Evolutionary conservation across 2,888 invertebrate genomes (phyloP).

Genomic region (Argynnis bischoffii): DNA sequence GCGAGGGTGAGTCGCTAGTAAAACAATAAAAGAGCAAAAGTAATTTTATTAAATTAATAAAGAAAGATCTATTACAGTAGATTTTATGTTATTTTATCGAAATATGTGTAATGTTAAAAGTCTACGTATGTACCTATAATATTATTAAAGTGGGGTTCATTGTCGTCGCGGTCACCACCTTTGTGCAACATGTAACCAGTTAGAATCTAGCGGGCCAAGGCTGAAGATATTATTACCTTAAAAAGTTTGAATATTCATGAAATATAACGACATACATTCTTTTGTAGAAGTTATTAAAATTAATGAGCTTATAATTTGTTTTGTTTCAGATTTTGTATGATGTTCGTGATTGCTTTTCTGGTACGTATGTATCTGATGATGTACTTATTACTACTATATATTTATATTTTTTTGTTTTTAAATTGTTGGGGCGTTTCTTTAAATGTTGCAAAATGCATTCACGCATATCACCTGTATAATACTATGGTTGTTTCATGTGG

Average conservation of each 20-base stretch:
- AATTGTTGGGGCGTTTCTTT: too few species aligned
- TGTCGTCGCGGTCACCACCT: slow-evolving; percentile 6
- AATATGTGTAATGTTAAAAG: neutral
- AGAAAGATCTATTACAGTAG: too few species aligned
- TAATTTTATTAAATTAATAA: too few species aligned
- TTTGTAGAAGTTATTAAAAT: neutral
- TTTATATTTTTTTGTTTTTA: too few species aligned
- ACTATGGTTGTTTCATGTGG: too few species aligned
- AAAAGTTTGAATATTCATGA: neutral
- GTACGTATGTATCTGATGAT: slow-evolving; percentile 28
- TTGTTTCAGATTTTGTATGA: slow-evolving; percentile 34
- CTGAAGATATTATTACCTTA: slow-evolving; percentile 11
- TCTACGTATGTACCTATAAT: neutral
- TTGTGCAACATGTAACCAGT: slow-evolving; percentile 20
- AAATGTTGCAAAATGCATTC: too few species aligned
- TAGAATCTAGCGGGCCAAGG: slow-evolving; percentile 25
- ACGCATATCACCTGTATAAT: too few species aligned
- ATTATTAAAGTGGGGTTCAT: neutral
- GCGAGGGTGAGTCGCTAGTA: too few species aligned
- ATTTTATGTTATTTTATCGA: too few species aligned
- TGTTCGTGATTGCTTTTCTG: slow-evolving; percentile 23
- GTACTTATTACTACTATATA: too few species aligned
- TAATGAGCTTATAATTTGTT: slow-evolving; percentile 8
- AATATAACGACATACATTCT: neutral
- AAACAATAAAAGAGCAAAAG: too few species aligned